Evolutionary conservation across 2,797 vertebrate species (phyloP).

Genomic region (Channallabes apus): DNA sequence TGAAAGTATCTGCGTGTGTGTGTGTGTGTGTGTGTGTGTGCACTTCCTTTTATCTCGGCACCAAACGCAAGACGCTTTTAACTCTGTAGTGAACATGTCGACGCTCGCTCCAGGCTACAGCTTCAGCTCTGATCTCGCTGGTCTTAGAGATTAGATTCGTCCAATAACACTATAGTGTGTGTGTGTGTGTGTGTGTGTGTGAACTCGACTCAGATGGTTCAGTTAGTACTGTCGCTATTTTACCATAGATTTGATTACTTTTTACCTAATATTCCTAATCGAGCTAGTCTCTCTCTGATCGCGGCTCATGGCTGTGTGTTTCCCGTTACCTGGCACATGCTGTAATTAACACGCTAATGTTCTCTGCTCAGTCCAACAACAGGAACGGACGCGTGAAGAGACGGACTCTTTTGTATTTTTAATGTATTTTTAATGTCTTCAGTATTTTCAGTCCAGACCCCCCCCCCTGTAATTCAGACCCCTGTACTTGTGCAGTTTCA

Average conservation of each 20-base stretch:
- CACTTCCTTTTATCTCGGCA: constrained; percentile 26
- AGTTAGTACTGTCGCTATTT: not conserved
- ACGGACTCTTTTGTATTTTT: too few species aligned
- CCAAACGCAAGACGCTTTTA: constrained; percentile 38
- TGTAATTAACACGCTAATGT: constrained; percentile 73
- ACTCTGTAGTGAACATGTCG: constrained; percentile 23
- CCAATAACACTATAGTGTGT: not conserved
- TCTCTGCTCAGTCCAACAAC: constrained; percentile 50
- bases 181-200: too few species aligned
- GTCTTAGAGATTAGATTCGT: not conserved
- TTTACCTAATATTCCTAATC: not conserved
- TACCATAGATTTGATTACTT: not conserved
- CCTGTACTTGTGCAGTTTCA: too few species aligned
- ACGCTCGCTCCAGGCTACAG: not conserved
- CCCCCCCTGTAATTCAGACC: too few species aligned
- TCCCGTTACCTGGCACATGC: constrained; percentile 60
- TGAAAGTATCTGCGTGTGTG: not conserved
- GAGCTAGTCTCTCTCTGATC: not conserved
- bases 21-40: not conserved
- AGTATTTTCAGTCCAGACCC: too few species aligned
- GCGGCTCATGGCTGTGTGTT: constrained; percentile 26
- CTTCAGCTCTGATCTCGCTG: not conserved
- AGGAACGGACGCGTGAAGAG: constrained; percentile 50
- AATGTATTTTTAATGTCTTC: too few species aligned
- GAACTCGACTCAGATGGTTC: not conserved